Conservation (phyloP, 1,140 invertebrate genomes). For the Tetranychus cinnabarinus region DNA sequence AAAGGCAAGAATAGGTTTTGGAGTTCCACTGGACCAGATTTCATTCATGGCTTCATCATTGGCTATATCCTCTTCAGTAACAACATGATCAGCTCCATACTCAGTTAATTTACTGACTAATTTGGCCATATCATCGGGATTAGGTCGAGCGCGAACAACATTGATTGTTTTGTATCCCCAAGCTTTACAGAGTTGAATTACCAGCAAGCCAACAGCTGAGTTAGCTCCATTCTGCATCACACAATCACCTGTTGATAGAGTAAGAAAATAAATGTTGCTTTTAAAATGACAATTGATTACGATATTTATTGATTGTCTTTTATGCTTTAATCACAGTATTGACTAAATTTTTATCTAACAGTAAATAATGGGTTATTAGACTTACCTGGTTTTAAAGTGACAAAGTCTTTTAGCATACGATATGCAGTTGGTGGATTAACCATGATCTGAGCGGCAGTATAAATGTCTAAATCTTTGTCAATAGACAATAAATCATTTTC, state of each 20-base stretch:
- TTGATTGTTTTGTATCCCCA: slow-evolving; percentile 29
- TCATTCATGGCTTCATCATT: slow-evolving; percentile 24
- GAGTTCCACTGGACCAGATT: slow-evolving; percentile 39
- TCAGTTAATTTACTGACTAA: slow-evolving; percentile 30
- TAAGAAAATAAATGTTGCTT: neutral
- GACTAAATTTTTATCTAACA: too few species aligned
- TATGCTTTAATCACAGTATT: too few species aligned
- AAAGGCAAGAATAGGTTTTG: slow-evolving; percentile 54
- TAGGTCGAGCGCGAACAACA: slow-evolving; percentile 47
- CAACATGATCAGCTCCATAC: slow-evolving; percentile 59
- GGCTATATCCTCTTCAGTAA: slow-evolving; percentile 67
- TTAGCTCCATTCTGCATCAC: slow-evolving; percentile 94
- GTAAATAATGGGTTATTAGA: too few species aligned
- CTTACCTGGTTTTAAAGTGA: slow-evolving; percentile 29
- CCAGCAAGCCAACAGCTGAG: slow-evolving; percentile 79
- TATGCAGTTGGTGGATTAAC: slow-evolving; percentile 94
- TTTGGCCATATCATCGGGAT: slow-evolving; percentile 34
- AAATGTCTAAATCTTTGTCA: slow-evolving; percentile 30
- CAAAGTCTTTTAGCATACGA: slow-evolving; percentile 81
- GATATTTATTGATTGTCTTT: too few species aligned
- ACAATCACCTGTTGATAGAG: slow-evolving; percentile 26
- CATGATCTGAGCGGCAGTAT: slow-evolving; percentile 59
- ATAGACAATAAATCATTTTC: slow-evolving; percentile 31
- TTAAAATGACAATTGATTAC: too few species aligned
- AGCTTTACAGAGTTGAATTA: slow-evolving; percentile 47